Evolutionary conservation across 2,113 vertebrate species (phyloP).

Genomic region (Bujurquina vittata): DNA sequence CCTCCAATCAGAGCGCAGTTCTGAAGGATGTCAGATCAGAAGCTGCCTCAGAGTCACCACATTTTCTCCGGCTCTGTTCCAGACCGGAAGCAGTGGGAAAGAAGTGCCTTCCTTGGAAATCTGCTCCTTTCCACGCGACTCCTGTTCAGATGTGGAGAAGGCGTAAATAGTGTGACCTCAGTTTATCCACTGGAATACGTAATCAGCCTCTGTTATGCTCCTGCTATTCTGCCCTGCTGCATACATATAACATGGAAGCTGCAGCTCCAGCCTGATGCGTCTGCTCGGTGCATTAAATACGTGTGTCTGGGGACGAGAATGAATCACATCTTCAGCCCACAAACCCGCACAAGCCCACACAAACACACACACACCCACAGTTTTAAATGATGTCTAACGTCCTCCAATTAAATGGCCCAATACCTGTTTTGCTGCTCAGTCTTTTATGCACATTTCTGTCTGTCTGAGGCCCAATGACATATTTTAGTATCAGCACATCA

Average conservation of each 20-base stretch:
- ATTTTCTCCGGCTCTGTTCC: neutral
- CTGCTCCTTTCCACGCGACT: neutral
- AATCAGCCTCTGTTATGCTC: neutral
- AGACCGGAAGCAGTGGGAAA: neutral
- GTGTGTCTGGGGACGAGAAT: neutral
- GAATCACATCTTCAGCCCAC: neutral
- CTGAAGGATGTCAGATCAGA: neutral
- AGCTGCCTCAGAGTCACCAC: neutral
- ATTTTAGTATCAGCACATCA: neutral
- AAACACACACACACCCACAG: fast-evolving
- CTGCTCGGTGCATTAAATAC: neutral
- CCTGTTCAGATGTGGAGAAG: neutral
- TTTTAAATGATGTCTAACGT: neutral
- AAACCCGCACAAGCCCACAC: too few relatives aligned
- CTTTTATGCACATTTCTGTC: fast-evolving
- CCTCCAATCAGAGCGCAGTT: neutral
- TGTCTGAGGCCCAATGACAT: neutral
- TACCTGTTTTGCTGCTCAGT: fast-evolving
- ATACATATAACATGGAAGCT: neutral
- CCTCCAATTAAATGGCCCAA: neutral
- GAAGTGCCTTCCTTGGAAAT: neutral
- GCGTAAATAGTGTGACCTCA: neutral
- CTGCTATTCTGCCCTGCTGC: neutral
- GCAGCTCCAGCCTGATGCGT: fast-evolving
- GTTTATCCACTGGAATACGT: neutral